Evolutionary conservation across 2,797 vertebrate genomes (phyloP), one percentile per base, ranked within the genome.

Genomic region (Darevskia mixta): DNA sequence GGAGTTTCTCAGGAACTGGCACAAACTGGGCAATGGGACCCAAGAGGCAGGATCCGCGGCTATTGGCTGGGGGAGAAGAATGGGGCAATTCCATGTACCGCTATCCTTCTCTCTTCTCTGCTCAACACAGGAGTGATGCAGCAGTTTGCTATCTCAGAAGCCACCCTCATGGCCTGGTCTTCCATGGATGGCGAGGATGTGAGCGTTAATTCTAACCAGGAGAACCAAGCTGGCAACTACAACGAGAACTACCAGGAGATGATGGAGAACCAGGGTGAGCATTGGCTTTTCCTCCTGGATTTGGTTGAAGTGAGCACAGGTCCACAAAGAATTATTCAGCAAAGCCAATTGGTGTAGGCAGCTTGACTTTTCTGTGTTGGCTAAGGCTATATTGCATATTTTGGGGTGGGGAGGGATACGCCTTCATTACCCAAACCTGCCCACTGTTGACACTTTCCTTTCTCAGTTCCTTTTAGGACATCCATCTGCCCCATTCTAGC

Each of bases 181-280:
- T 99, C 99, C 81, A 99, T 99, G 98, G 99, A 99, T 75, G 99
- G 98, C 15, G 99, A 99, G 93, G 99, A 99, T 89, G 96, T 98
- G 86, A 98, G 98, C 86, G 98, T 98, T 18, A 98, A 98, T 69
- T 99, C 98, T 5, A 98, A 98, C 94, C 98, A 99, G 96, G 99
- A 99, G 94, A 99, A 98, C 3, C 94, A 98, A 92, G 98, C 97
- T 88, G 95, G 97, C 91, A 96, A 96, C 93, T 97, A 98, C 86
- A 98, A 98, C 8, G 99, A 99, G 91, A 97, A 98, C 93, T 99
- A 99, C 96, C 99, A 99, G 95, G 99, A 99, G 94, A 69, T 97
- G 91, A 96, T 97, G 95, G 97, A 97, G 90, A 97, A 97, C 93
- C 97, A 97, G 93, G 97, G 97, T 97, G 89, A 97, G 95, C 45